phyloP scores from a whole-genome alignment of 2,113 vertebrate genomes.

The Mormoops blainvillei region DNA sequence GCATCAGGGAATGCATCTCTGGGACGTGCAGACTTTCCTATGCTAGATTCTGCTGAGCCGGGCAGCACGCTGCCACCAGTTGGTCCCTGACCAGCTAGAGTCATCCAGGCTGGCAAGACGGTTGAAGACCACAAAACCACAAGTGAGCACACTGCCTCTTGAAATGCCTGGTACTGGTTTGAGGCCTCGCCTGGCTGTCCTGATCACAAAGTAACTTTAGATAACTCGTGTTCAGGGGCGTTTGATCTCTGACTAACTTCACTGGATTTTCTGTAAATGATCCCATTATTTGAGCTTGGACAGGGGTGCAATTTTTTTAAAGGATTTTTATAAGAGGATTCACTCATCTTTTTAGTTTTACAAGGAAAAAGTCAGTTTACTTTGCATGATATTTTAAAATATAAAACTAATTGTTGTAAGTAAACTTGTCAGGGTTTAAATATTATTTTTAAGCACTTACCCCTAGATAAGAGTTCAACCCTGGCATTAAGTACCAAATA shows the following conservation, averaged over 20 bases:
- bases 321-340: neutral
- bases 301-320: neutral
- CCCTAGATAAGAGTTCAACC: neutral
- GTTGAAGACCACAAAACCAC: conserved; percentile 54
- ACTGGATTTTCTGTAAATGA: neutral
- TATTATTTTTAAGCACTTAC: conserved; percentile 23
- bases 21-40: neutral
- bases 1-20: neutral
- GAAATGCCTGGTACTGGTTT: neutral
- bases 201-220: neutral
- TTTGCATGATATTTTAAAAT: conserved; percentile 1
- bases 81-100: neutral
- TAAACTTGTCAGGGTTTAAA: neutral
- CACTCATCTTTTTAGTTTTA: neutral
- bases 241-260: neutral
- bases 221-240: neutral
- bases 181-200: neutral
- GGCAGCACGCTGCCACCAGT: neutral
- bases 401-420: neutral
- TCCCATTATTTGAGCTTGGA: neutral
- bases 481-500: neutral
- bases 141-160: neutral
- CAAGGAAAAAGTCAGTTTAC: neutral
- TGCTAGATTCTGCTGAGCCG: conserved; percentile 9
- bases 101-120: neutral